Evolutionary conservation across 2,888 invertebrate genomes (phyloP).

Genomic region (Nomada flava): DNA sequence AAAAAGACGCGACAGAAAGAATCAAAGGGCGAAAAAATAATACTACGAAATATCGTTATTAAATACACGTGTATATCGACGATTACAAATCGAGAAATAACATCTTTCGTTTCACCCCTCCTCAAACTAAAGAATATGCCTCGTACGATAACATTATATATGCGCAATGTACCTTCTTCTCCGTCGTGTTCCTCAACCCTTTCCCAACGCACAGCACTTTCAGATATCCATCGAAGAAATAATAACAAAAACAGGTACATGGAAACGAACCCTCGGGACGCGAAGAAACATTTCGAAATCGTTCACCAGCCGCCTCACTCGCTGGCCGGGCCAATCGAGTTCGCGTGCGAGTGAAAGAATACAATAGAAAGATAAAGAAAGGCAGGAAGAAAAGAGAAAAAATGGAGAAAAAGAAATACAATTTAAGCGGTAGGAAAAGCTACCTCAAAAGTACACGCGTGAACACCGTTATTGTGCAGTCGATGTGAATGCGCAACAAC

Average conservation of each 20-base stretch:
- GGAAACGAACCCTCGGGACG: not conserved
- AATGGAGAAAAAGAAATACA: constrained; percentile 47
- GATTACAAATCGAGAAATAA: no score
- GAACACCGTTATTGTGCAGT: constrained; percentile 55
- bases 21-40: not conserved
- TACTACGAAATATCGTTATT: no score
- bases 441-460: constrained; percentile 46
- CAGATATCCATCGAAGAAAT: not conserved
- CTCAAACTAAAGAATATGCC: no score
- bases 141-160: no score
- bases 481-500: constrained; percentile 60
- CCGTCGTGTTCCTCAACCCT: no score
- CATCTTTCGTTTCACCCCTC: no score
- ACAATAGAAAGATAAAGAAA: constrained; percentile 32
- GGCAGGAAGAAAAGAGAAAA: constrained; percentile 6
- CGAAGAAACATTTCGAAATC: constrained; percentile 20
- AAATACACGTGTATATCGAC: no score
- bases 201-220: not conserved
- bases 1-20: not conserved
- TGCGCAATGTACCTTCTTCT: no score
- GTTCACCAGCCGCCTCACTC: not conserved
- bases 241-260: not conserved
- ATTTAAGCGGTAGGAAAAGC: constrained; percentile 57
- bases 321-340: not conserved
- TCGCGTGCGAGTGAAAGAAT: not conserved